Conservation (phyloP, 2,797 vertebrate species). For the Pachyuromys duprasi region DNA sequence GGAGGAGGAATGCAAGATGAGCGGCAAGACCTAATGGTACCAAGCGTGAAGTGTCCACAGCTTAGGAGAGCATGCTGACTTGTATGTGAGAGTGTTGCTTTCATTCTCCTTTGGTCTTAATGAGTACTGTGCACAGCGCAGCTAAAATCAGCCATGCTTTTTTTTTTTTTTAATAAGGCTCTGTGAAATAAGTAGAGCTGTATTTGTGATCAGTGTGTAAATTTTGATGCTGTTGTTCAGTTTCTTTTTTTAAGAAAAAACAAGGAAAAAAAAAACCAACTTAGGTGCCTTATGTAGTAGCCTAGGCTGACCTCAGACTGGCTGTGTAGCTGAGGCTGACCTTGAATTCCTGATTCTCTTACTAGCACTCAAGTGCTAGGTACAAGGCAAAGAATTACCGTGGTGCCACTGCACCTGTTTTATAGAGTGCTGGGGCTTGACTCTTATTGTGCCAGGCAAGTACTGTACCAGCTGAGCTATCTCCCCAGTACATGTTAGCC, state of each 20-base stretch:
- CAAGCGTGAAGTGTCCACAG: not conserved
- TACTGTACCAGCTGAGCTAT: not conserved
- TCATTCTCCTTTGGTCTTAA: not conserved
- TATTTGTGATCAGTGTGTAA: not conserved
- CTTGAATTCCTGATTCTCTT: not conserved
- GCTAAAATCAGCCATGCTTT: not conserved
- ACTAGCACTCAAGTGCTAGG: not conserved
- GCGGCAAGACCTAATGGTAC: not conserved
- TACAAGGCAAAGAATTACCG: no score
- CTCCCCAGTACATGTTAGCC: not conserved
- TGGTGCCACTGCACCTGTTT: no score
- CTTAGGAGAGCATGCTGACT: not conserved
- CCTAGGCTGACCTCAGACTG: not conserved
- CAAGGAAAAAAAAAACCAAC: not conserved
- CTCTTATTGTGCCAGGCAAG: not conserved
- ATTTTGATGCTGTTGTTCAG: not conserved
- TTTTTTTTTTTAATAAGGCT: not conserved
- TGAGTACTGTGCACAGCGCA: not conserved
- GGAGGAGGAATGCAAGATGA: not conserved
- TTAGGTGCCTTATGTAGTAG: not conserved
- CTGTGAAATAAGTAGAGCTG: not conserved
- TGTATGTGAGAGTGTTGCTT: not conserved
- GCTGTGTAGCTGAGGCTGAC: not conserved
- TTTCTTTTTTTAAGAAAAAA: not conserved
- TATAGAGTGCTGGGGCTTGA: not conserved